Conservation (phyloP, 2,797 vertebrate genomes). For the Cephalopachus bancanus region DNA sequence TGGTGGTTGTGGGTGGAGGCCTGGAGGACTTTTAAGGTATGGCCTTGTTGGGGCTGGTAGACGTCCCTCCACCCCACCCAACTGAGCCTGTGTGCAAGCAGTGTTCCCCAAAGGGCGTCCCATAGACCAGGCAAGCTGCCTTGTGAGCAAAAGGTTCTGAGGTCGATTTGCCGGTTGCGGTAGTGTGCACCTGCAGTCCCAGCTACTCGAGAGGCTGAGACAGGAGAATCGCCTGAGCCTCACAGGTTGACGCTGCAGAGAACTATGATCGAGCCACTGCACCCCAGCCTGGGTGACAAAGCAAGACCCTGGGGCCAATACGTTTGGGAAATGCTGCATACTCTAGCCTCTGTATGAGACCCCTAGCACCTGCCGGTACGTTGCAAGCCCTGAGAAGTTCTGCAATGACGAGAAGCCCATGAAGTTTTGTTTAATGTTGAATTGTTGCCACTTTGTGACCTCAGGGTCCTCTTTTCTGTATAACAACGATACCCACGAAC, state of each 20-base stretch:
- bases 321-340: rapidly evolving
- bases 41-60: background rate
- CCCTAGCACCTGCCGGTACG: rapidly evolving
- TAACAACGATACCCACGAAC: rapidly evolving
- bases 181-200: no score
- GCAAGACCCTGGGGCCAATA: background rate
- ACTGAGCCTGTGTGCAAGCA: rapidly evolving
- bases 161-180: no score
- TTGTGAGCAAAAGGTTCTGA: no score
- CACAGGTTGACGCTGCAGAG: no score
- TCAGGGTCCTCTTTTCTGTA: background rate
- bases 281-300: no score
- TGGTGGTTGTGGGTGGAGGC: rapidly evolving
- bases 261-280: no score
- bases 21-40: background rate
- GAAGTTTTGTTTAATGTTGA: background rate
- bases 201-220: no score
- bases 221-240: no score
- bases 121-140: background rate
- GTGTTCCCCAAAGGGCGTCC: background rate
- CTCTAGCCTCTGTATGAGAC: background rate
- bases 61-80: background rate
- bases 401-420: background rate
- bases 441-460: background rate
- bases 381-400: background rate